Evolutionary conservation across 2,113 vertebrate genomes (phyloP).

Genomic region (Mionectes macconnelli): DNA sequence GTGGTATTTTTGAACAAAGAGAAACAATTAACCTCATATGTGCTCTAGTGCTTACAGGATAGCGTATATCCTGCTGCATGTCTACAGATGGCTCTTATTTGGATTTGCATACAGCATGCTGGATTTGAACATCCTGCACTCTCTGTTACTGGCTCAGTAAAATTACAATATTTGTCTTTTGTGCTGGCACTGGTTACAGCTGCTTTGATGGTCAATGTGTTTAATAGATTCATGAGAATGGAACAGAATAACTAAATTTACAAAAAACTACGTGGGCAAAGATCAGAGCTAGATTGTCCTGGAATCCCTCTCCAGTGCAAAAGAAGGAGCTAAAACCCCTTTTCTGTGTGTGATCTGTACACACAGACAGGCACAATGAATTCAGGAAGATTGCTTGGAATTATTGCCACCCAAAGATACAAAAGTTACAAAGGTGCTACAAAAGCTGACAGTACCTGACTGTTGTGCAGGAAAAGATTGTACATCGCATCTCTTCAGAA

Average conservation of each 20-base stretch:
- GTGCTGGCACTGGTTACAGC: neutral
- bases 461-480: fast-evolving
- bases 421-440: neutral
- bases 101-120: neutral
- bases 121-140: neutral
- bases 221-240: neutral
- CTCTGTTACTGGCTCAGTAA: neutral
- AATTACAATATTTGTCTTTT: neutral
- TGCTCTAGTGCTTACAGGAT: conserved; percentile 2
- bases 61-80: neutral
- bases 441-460: neutral
- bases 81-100: conserved; percentile 62
- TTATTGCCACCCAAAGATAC: neutral
- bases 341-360: neutral
- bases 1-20: conserved; percentile 52
- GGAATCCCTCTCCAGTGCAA: neutral
- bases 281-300: neutral
- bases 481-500: neutral
- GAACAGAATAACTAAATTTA: neutral
- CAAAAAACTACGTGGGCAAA: neutral
- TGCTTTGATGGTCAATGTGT: neutral
- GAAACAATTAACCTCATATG: conserved; percentile 41
- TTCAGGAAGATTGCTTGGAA: neutral
- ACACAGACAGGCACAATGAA: neutral
- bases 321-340: neutral